Evolutionary conservation across 2,113 vertebrate species (phyloP).

Genomic region (Sialia sialis): DNA sequence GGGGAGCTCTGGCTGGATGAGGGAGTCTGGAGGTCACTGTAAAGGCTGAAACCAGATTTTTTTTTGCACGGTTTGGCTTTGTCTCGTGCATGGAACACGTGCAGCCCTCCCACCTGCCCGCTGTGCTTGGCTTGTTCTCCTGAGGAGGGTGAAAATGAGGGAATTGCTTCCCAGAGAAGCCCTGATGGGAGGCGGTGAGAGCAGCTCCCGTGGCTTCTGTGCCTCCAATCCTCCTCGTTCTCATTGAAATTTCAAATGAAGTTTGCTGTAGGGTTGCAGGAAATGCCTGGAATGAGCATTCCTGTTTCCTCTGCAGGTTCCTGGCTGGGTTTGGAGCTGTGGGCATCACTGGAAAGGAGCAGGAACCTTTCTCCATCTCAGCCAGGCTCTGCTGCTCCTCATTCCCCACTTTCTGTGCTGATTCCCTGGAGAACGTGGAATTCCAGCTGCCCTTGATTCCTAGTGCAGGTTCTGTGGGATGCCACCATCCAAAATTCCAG

Average conservation of each 20-base stretch:
- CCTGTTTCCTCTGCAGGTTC: not conserved
- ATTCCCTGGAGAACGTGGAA: rapidly evolving
- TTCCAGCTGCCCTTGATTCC: not conserved
- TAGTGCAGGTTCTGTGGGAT: rapidly evolving
- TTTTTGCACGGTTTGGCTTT: not conserved
- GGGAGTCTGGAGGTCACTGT: rapidly evolving
- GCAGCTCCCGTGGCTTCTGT: rapidly evolving
- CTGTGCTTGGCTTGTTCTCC: not conserved
- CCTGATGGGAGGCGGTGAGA: not conserved
- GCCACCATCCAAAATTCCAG: not conserved
- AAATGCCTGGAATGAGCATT: not conserved
- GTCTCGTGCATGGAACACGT: not conserved
- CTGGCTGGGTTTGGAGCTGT: rapidly evolving
- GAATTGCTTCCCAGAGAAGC: not conserved
- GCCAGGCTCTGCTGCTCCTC: not conserved
- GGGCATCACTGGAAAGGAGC: too few species aligned
- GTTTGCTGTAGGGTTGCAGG: not conserved
- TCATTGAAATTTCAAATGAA: rapidly evolving
- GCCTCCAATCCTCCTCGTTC: not conserved
- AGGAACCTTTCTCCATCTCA: not conserved
- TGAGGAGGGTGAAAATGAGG: not conserved
- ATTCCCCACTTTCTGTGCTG: not conserved
- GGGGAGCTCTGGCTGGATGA: too few species aligned
- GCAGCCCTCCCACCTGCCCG: rapidly evolving
- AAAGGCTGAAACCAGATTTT: not conserved